Evolutionary conservation across 2,113 vertebrate species (phyloP), one percentile per base, ranked within the genome.

Genomic region (Oreotrochilus melanogaster): DNA sequence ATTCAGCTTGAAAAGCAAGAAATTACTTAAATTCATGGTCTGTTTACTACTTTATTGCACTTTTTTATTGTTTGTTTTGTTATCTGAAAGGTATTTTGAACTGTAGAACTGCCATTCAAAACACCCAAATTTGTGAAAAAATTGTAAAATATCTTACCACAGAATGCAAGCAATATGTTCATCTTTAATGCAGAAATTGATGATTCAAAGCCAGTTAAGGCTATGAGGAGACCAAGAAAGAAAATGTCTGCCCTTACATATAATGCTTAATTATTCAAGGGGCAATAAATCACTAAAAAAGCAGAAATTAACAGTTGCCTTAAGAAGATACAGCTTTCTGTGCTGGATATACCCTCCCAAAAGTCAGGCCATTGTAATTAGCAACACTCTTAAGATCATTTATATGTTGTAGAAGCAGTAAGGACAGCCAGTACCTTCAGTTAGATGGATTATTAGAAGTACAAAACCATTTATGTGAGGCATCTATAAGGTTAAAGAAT

Each of bases 1-100:
- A 94, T 43, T 86, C 53, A 88, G 48, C 79, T 86, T 78, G 67
- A 90, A 80, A 94, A 97, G 86, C 70, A 95, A 91, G 48, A 86
- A 80, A 51, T 66, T 54, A 93, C 94, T 95, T 85, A 92, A 75
- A 94, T 93, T 78, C 89, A 90, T 60, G 80, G 31, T 80, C 79
- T 96, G 75, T 83, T 96, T 96, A 70, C 64, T 88, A 48, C 18
- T 88, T 78, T 43, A 74, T 54, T 83, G 43, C 11, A 79, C 27
- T 39, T 79, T 79, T 89, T 76, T 92, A n/a, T 95, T 80, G 83
- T 86, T 93, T 67, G 70, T 21, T 50, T 94, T 90, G 93, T 88
- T 91, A 93, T 90, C 93, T 83, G 28, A 56, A 78, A 86, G 62
- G 35, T 81, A 87, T 75, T 81, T 87, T 64, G 71, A 92, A 88